Evolutionary conservation across 2,888 invertebrate genomes (phyloP).

Genomic region (Drosophila suboccidentalis): DNA sequence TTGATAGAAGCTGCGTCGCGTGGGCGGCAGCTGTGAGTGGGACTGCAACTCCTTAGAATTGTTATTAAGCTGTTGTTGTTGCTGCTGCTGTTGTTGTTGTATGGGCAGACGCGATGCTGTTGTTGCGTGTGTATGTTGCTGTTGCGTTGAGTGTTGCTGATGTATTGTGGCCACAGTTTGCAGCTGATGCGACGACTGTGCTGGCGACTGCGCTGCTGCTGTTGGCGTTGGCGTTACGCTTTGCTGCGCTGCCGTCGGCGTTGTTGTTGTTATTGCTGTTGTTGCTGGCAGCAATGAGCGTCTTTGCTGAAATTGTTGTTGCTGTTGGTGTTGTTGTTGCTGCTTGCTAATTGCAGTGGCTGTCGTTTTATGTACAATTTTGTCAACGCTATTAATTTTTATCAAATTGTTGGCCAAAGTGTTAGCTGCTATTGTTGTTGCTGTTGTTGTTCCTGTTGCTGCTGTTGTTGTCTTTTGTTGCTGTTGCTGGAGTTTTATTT

Average conservation of each 20-base stretch:
- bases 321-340: conserved; percentile 60
- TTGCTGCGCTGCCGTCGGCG: conserved; percentile 44
- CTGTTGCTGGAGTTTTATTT: conserved; percentile 48
- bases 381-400: conserved; percentile 77
- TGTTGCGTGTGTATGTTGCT: conserved; percentile 60
- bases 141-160: conserved; percentile 78
- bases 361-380: conserved; percentile 69
- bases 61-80: conserved; percentile 44
- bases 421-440: conserved; percentile 48
- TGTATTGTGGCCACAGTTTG: conserved; percentile 84
- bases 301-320: conserved; percentile 44
- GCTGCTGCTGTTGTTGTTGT: conserved; percentile 56
- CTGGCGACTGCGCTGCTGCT: conserved; percentile 53
- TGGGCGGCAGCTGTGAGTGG: conserved; percentile 48
- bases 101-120: conserved; percentile 60
- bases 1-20: conserved; percentile 74
- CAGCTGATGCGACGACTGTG: conserved; percentile 77
- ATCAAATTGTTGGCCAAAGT: conserved; percentile 76
- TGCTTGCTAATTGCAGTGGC: conserved; percentile 56
- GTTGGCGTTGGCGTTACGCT: conserved; percentile 63
- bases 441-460: conserved; percentile 35
- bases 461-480: conserved; percentile 49
- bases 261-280: conserved; percentile 56
- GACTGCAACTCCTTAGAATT: conserved; percentile 43
- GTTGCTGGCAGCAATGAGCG: conserved; percentile 56